Percentiles rank a stretch among this genome's conserved stretches.
These are phyloP conservation scores for Didymodactylos carnosus DNA, from an alignment of 2,888 invertebrate species.

Conservation along the genomic window DNA sequence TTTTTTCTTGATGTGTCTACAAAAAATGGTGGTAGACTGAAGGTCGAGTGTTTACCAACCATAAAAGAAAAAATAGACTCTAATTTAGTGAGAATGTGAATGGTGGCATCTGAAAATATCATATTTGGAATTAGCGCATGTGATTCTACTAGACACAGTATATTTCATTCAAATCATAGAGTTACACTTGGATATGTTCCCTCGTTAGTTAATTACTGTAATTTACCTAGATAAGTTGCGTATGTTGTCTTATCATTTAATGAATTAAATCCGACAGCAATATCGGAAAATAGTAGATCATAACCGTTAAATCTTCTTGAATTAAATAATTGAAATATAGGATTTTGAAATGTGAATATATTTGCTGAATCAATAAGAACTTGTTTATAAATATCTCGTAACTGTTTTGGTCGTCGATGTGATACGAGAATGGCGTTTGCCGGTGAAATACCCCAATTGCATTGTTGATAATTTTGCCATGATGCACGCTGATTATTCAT, in stretches of 20 bases:
- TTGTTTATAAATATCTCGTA: neutral
- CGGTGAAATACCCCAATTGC: neutral
- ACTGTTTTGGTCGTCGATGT: neutral
- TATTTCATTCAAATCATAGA: too few species aligned
- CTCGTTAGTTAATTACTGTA: neutral
- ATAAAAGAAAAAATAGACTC: too few species aligned
- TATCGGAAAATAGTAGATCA: conserved; percentile 10
- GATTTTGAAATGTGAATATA: neutral
- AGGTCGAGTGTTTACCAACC: too few species aligned
- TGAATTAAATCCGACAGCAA: conserved; percentile 3
- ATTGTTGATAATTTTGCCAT: neutral
- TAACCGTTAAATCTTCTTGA: neutral
- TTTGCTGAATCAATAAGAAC: neutral
- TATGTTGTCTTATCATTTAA: conserved; percentile 7
- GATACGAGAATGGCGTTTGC: neutral
- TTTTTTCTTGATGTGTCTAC: too few species aligned
- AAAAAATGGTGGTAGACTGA: too few species aligned
- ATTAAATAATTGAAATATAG: conserved; percentile 4
- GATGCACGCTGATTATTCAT: neutral
- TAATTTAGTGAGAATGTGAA: too few species aligned
- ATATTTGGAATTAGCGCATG: neutral
- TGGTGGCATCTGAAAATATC: too few species aligned
- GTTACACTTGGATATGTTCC: too few species aligned
- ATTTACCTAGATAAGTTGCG: conserved; percentile 7
- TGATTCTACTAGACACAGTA: neutral